phyloP scores from a whole-genome alignment of 2,113 vertebrate species.

The Erythrolamprus reginae region DNA sequence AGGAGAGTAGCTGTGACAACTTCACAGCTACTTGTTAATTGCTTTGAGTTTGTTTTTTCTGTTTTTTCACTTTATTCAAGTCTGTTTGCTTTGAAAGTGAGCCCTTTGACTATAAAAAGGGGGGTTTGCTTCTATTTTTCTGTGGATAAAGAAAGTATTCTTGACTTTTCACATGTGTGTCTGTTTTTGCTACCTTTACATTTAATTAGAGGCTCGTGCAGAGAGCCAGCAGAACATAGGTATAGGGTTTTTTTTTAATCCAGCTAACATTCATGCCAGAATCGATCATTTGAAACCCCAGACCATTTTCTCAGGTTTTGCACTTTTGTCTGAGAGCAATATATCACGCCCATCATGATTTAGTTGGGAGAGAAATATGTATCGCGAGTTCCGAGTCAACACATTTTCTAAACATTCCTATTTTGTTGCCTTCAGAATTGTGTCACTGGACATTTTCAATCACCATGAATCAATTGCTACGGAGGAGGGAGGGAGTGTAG shows the following conservation, averaged over 20 bases:
- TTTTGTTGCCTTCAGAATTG: slow-evolving; percentile 7
- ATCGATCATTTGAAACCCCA: rapidly evolving
- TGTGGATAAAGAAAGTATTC: no score
- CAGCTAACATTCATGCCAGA: background rate
- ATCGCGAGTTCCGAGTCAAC: background rate
- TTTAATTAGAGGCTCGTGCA: no score
- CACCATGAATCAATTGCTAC: slow-evolving; percentile 22
- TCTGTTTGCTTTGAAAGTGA: no score
- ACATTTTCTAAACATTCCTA: background rate
- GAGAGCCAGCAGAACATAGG: no score
- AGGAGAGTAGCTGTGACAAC: no score
- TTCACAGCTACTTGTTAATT: no score
- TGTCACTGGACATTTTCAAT: slow-evolving; percentile 6
- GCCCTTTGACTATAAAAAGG: no score
- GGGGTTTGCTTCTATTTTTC: no score
- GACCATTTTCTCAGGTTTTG: background rate
- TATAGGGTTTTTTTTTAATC: background rate
- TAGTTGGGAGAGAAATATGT: background rate
- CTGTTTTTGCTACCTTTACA: no score
- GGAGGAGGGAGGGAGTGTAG: background rate
- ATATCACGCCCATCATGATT: background rate
- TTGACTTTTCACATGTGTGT: no score
- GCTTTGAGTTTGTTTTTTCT: no score
- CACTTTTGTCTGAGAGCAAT: background rate
- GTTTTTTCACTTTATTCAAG: no score